Evolutionary conservation across 2,888 invertebrate species (phyloP).

Genomic region (Blastobasis adustella): DNA sequence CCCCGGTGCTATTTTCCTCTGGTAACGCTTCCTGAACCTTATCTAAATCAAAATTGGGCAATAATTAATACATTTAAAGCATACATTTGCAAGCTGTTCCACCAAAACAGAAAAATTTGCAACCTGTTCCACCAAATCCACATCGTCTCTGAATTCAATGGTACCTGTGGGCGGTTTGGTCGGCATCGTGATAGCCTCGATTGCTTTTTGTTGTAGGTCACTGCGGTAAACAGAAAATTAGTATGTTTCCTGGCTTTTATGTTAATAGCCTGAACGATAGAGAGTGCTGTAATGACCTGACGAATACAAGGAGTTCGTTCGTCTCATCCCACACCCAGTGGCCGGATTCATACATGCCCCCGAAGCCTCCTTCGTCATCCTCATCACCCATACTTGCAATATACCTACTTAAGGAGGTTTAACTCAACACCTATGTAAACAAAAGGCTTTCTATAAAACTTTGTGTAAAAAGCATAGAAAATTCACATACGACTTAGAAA

Average conservation of each 20-base stretch:
- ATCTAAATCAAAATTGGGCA: slow-evolving; percentile 44
- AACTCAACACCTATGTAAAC: too few species aligned
- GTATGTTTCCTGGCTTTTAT: background rate
- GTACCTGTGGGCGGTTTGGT: slow-evolving; percentile 56
- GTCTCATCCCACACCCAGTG: slow-evolving; percentile 70
- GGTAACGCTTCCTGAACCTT: slow-evolving; percentile 73
- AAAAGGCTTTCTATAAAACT: too few species aligned
- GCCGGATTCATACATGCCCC: slow-evolving; percentile 58
- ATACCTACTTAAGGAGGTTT: too few species aligned
- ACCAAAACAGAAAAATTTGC: too few species aligned
- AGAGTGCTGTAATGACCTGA: slow-evolving; percentile 33
- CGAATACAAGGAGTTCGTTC: slow-evolving; percentile 34
- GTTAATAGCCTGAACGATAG: background rate
- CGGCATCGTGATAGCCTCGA: slow-evolving; percentile 41
- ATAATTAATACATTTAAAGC: too few species aligned
- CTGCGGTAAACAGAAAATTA: slow-evolving; percentile 23
- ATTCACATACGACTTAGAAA: too few species aligned
- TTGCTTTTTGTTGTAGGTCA: slow-evolving; percentile 40
- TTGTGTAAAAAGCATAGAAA: too few species aligned
- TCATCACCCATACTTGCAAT: slow-evolving; percentile 29
- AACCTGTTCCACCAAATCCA: slow-evolving; percentile 71
- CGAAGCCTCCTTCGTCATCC: slow-evolving; percentile 51
- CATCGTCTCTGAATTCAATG: slow-evolving; percentile 67
- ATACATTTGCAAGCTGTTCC: too few species aligned
- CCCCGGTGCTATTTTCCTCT: slow-evolving; percentile 69